These are phyloP conservation scores for Lasioglossum vierecki DNA, from an alignment of 2,888 invertebrate genomes.

Conservation along the genomic window DNA sequence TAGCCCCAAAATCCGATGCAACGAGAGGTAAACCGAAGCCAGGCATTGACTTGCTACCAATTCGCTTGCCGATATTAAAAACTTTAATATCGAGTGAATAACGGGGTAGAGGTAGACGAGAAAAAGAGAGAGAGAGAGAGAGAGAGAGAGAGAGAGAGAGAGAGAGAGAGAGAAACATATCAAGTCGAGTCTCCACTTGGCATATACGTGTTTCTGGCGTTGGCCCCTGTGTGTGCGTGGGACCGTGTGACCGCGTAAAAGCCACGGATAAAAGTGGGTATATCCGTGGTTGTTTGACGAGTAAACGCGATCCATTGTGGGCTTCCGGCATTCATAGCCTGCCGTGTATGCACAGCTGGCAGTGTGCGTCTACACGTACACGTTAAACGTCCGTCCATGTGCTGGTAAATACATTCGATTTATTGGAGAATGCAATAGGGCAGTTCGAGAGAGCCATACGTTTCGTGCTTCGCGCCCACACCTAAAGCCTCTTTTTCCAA, in stretches of 20 bases:
- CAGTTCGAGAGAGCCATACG: slow-evolving; percentile 61
- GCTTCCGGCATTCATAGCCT: slow-evolving; percentile 48
- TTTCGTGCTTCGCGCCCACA: slow-evolving; percentile 59
- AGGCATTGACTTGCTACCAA: slow-evolving; percentile 42
- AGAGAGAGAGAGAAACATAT: slow-evolving; percentile 15
- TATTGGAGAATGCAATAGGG: slow-evolving; percentile 63
- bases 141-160: slow-evolving; percentile 1
- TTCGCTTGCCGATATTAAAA: slow-evolving; percentile 65
- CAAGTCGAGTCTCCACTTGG: not conserved
- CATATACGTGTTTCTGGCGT: not conserved
- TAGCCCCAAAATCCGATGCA: not conserved
- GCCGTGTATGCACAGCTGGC: slow-evolving; percentile 14
- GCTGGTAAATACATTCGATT: slow-evolving; percentile 71
- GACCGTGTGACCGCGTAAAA: slow-evolving; percentile 53
- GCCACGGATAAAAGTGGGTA: slow-evolving; percentile 71
- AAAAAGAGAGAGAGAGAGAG: not conserved
- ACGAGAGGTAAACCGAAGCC: not conserved
- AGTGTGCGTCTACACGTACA: slow-evolving; percentile 1
- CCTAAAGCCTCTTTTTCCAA: slow-evolving; percentile 67
- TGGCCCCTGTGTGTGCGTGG: not conserved
- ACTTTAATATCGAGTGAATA: slow-evolving; percentile 66
- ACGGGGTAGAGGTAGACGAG: not conserved
- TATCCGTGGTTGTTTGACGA: slow-evolving; percentile 69
- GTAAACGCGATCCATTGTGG: slow-evolving; percentile 69
- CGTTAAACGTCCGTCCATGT: slow-evolving; percentile 7